These are phyloP conservation scores for Steinernema hermaphroditum DNA, from an alignment of 2,888 invertebrate species.

Conservation along the genomic window DNA sequence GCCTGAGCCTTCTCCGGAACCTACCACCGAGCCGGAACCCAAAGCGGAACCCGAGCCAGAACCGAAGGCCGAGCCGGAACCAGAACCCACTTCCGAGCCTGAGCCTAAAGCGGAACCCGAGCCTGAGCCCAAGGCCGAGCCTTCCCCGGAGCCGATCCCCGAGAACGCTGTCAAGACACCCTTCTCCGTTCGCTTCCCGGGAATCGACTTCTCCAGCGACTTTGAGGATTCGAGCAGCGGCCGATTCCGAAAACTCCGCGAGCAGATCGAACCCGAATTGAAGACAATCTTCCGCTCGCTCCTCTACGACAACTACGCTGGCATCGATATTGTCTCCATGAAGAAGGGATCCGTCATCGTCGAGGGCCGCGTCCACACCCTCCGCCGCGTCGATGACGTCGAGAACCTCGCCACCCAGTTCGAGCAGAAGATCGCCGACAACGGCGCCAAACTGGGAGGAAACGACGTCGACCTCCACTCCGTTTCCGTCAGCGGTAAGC, in stretches of 20 bases:
- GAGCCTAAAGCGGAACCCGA: not conserved
- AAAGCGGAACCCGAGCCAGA: conserved; percentile 32
- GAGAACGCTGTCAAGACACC: conserved; percentile 45
- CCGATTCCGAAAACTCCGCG: conserved; percentile 40
- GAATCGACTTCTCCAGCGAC: conserved; percentile 46
- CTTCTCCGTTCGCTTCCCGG: conserved; percentile 43
- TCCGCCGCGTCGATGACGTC: conserved; percentile 42
- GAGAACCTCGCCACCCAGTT: conserved; percentile 40
- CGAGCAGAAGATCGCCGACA: conserved; percentile 43
- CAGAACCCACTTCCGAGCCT: conserved; percentile 33
- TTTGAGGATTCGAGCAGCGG: conserved; percentile 44
- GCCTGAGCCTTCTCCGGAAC: conserved; percentile 33
- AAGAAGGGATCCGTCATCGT: conserved; percentile 48
- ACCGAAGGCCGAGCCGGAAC: conserved; percentile 41
- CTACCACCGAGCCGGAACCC: conserved; percentile 23
- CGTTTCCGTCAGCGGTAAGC: conserved; percentile 37
- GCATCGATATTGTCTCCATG: conserved; percentile 38
- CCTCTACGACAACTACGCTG: conserved; percentile 44
- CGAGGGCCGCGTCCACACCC: conserved; percentile 45
- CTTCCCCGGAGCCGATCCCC: conserved; percentile 34
- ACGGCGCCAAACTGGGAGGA: conserved; percentile 43
- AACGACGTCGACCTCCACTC: conserved; percentile 43
- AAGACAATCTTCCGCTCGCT: conserved; percentile 33
- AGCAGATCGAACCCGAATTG: conserved; percentile 46
- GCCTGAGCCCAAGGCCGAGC: conserved; percentile 37